Evolutionary conservation across 2,113 vertebrate genomes (phyloP).

Genomic region (Pluvianellus socialis): DNA sequence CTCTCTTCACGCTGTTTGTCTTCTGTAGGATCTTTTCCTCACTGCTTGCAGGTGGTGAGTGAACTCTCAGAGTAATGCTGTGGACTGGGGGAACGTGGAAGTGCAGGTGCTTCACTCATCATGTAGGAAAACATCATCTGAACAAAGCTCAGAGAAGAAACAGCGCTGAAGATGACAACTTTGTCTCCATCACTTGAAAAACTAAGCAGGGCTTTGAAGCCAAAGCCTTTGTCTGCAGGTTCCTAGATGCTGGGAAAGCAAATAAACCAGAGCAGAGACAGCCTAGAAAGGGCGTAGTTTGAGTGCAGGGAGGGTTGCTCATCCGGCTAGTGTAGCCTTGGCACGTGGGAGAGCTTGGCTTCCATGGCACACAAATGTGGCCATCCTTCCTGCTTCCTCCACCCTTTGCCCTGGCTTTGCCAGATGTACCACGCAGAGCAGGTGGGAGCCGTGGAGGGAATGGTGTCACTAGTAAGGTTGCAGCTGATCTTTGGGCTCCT

Average conservation of each 20-base stretch:
- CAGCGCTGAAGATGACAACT: not conserved
- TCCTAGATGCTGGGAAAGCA: not conserved
- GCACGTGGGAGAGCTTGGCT: not conserved
- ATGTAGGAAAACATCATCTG: fast-evolving
- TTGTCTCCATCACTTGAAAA: not conserved
- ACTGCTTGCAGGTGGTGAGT: not conserved
- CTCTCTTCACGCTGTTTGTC: not conserved
- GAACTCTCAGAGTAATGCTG: not conserved
- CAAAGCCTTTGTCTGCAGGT: not conserved
- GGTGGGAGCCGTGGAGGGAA: not conserved
- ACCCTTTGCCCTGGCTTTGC: not conserved
- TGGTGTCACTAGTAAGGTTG: not conserved
- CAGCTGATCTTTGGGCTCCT: not conserved
- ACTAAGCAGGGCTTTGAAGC: not conserved
- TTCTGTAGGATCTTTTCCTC: not conserved
- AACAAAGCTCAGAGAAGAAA: not conserved
- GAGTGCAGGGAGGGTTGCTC: not conserved
- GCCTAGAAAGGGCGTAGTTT: not conserved
- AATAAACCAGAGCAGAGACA: not conserved
- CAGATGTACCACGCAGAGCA: fast-evolving
- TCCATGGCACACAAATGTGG: not conserved
- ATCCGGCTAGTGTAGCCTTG: not conserved
- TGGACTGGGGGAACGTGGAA: not conserved
- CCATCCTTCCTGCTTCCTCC: not conserved
- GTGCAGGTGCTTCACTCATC: not conserved